Evolutionary conservation across 2,888 invertebrate species (phyloP).

Genomic region (Prionchulus punctatus): DNA sequence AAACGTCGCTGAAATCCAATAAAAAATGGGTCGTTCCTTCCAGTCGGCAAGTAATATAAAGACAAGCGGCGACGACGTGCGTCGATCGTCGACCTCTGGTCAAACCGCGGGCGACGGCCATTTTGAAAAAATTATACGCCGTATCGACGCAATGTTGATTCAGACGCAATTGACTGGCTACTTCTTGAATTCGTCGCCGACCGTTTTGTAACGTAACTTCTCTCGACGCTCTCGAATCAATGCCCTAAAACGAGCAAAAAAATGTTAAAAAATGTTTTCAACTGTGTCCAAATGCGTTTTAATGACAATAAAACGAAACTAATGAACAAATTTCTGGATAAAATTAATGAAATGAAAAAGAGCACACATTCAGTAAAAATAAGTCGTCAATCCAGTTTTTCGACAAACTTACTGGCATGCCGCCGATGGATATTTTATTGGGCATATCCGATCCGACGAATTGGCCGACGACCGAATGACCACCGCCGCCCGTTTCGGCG

Average conservation of each 20-base stretch:
- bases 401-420: slow-evolving; percentile 12
- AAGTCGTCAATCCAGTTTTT: neutral
- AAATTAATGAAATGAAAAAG: neutral
- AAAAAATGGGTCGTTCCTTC: slow-evolving; percentile 86
- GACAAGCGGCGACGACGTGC: slow-evolving; percentile 86
- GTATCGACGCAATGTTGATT: slow-evolving; percentile 82
- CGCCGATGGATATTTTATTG: slow-evolving; percentile 15
- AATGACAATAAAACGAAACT: neutral
- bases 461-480: slow-evolving; percentile 61
- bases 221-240: slow-evolving; percentile 54
- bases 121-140: slow-evolving; percentile 76
- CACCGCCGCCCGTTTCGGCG: slow-evolving; percentile 75
- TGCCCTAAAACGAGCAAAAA: slow-evolving; percentile 12
- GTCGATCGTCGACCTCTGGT: slow-evolving; percentile 77
- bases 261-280: neutral
- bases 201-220: slow-evolving; percentile 76
- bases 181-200: slow-evolving; percentile 27
- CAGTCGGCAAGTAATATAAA: slow-evolving; percentile 86
- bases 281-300: neutral
- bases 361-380: neutral
- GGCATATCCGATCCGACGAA: slow-evolving; percentile 15
- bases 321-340: neutral
- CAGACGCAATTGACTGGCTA: slow-evolving; percentile 63
- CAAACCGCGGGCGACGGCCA: slow-evolving; percentile 37
- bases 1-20: slow-evolving; percentile 91